Evolutionary conservation across 2,113 vertebrate genomes (phyloP), one percentile per base, ranked within the genome.

Genomic region (Corynorhinus townsendii): DNA sequence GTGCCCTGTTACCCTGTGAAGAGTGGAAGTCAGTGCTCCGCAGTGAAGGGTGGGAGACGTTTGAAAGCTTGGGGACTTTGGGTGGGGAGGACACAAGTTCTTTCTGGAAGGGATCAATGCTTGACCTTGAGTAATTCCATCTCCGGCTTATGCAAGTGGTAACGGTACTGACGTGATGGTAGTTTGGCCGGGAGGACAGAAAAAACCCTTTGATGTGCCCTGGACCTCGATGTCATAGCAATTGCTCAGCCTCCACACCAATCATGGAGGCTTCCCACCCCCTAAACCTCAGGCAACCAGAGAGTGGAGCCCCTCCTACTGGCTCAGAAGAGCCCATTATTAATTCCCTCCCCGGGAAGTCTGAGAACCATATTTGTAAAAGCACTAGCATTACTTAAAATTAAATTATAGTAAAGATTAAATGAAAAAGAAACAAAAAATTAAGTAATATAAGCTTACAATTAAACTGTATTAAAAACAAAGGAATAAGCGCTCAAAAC

Each of bases 151-250:
- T 5, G 92, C 47, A 94, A 96, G 75, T 24, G 45, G 14, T 14
- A 38, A 40, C 30, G 62, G 54, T 3, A n/a, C 72, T 94, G 75
- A 91, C 5, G 3, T 33, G 3, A 84, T 26, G 19, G 54, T 0
- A 49, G 73, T 52, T 86, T 90, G 76, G 17, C 56, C 56, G 9
- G 88, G 62, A 66, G 89, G 54, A 92, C 20, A 93, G 59, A 82
- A 69, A 86, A 71, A 56, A 0, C 12, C 56, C 71, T 96, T 93
- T 92, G 92, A 93, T 75, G 88, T 94, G 66, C 20, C 28, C 89
- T 15, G 11, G 54, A 38, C 68, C 85, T 80, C 9, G 17, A 43
- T 20, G 17, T n/a, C 35, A 7, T 8, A 49, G 49, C 73, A 69
- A 66, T 43, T 54, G 45, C n/a, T 52, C 28, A 7, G 28, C 20